These are phyloP conservation scores for Drosophila maculinotata DNA, from an alignment of 2,888 invertebrate genomes.

Conservation along the genomic window DNA sequence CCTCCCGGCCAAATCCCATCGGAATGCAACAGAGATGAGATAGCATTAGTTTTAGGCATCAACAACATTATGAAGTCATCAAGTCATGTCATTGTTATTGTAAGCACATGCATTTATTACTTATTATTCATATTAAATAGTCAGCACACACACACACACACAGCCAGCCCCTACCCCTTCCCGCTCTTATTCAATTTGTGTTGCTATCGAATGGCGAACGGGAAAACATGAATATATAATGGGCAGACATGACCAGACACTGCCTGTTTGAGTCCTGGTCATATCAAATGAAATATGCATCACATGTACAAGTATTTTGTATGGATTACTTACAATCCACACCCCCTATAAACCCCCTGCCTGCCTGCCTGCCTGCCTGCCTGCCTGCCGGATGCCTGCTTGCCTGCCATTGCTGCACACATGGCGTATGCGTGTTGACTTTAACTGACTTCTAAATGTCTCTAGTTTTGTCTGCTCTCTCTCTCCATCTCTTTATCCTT, in stretches of 20 bases:
- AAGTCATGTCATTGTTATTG: slow-evolving; percentile 37
- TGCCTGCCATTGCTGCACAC: slow-evolving; percentile 34
- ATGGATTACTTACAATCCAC: slow-evolving; percentile 34
- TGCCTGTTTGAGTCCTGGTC: neutral
- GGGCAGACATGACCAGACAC: slow-evolving; percentile 17
- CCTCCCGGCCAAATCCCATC: neutral
- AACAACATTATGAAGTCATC: slow-evolving; percentile 44
- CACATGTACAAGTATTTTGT: slow-evolving; percentile 57
- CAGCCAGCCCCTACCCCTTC: neutral
- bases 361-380: neutral
- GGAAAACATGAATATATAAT: slow-evolving; percentile 45
- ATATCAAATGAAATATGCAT: slow-evolving; percentile 53
- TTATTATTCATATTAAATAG: slow-evolving; percentile 47
- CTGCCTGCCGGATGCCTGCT: no score
- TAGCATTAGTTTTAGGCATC: slow-evolving; percentile 41
- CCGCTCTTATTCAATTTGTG: slow-evolving; percentile 39
- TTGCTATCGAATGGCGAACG: slow-evolving; percentile 37
- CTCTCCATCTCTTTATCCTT: neutral
- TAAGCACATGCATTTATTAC: slow-evolving; percentile 41
- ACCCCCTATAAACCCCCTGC: neutral
- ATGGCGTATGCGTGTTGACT: slow-evolving; percentile 56
- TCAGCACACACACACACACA: neutral
- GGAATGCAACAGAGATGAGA: slow-evolving; percentile 25
- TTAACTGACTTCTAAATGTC: slow-evolving; percentile 43
- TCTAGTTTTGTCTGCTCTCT: slow-evolving; percentile 6